Evolutionary conservation across 2,888 invertebrate genomes (phyloP), one percentile per base, ranked within the genome.

Genomic region (Caenorhabditis macrosperma): DNA sequence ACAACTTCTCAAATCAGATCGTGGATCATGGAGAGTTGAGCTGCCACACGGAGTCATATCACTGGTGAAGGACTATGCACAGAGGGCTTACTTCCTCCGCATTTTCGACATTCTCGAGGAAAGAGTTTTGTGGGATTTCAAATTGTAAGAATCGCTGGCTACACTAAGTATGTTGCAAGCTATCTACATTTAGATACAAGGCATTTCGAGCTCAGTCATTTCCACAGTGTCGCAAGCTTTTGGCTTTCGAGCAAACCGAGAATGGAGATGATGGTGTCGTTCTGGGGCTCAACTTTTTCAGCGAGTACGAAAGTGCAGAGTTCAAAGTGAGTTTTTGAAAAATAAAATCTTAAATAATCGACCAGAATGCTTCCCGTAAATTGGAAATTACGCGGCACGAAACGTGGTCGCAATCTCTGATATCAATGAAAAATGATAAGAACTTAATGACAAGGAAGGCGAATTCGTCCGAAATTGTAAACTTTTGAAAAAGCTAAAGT

Each of bases 11-110:
- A 64, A 69, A 28, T 82, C 81, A 12, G 82, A 80, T 46, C 66
- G 79, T 24, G 82, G 82, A 63, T 33, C 61, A n/a, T 87, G 87
- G 87, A 61, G 61, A 50, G 55, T 81, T 10, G 79, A 83, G 15
- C 17, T 76, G 30, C 78, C 81, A 44, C 82, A 84, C 35, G 87
- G 87, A 33, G 85, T 88, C 7, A 81, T 81, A 17, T 71, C 81
- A 12, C 69, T 87, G 48, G 78, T 86, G 22, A 81, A 81, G 28
- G 88, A 88, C 78, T 88, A 88, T 67, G 63, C 80, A n/a, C 75
- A 83, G 59, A 78, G 86, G 38, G 80, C 81, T 10, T 88, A 88
- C 66, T 83, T 83, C 26, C 69, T 88, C 15, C 75, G 82, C 15
- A 66, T 88, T 48, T 86, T 71, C 59, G 87, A 88, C 63, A 83